These are phyloP conservation scores for Australoheros facetus DNA, from an alignment of 2,797 vertebrate genomes.

Conservation along the genomic window DNA sequence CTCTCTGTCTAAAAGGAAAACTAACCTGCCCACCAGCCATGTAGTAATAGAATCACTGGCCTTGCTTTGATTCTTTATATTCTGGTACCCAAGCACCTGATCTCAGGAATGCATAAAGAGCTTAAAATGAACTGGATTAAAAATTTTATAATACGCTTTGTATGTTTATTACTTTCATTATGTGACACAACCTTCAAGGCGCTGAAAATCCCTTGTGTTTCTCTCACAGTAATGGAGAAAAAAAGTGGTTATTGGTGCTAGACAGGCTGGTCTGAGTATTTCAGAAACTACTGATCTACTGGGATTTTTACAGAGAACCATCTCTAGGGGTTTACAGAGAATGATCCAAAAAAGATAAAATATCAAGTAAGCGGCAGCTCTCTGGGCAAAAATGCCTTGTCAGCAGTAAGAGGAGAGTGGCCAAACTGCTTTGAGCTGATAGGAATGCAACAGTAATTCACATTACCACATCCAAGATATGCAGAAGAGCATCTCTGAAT, in stretches of 20 bases:
- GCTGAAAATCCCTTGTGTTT: conserved; percentile 5
- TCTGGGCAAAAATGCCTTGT: too few relatives aligned
- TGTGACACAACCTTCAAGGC: conserved; percentile 19
- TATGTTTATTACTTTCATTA: conserved; percentile 34
- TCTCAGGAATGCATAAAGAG: conserved; percentile 65
- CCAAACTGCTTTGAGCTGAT: too few relatives aligned
- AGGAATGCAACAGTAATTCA: too few relatives aligned
- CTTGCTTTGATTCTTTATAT: conserved; percentile 40
- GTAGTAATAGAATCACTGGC: conserved; percentile 44
- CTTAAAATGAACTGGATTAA: conserved; percentile 68
- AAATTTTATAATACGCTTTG: conserved; percentile 57
- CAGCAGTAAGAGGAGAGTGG: too few relatives aligned
- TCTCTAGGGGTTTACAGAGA: neutral
- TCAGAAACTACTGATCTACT: neutral
- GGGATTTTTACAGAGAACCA: neutral
- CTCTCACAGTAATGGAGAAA: neutral
- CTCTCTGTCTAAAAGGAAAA: conserved; percentile 28
- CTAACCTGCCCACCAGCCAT: conserved; percentile 42
- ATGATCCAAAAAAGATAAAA: too few relatives aligned
- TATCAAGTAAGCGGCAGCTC: too few relatives aligned
- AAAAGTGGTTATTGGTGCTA: too few relatives aligned
- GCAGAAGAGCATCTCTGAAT: too few relatives aligned
- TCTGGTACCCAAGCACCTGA: conserved; percentile 44
- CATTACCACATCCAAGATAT: too few relatives aligned
- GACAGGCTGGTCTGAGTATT: too few relatives aligned